A percentile compares a stretch with the other conserved stretches of the same genome.
Conservation (phyloP, 1,140 invertebrate genomes). For the Portunus trituberculatus region DNA sequence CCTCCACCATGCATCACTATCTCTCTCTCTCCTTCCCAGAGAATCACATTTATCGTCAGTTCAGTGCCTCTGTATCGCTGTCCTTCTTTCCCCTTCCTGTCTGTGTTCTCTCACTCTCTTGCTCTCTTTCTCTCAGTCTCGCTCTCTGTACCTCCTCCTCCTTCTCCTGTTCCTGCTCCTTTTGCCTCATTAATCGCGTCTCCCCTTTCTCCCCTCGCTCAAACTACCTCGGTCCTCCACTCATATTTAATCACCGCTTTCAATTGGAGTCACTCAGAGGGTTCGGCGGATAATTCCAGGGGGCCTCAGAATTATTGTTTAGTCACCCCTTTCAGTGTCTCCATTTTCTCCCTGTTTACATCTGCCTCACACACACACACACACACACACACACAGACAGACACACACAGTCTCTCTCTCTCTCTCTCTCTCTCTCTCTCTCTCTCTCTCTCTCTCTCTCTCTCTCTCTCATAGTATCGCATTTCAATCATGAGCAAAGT, state of each 20-base stretch:
- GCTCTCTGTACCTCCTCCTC: not conserved
- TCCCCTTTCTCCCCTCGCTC: not conserved
- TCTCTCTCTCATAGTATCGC: constrained; percentile 33
- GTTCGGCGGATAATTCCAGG: not conserved
- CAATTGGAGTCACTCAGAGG: constrained; percentile 1
- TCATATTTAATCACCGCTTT: constrained; percentile 23
- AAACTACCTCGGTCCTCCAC: constrained; percentile 18
- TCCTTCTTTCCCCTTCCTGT: not conserved
- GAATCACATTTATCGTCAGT: not conserved
- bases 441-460: constrained; percentile 43
- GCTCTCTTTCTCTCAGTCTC: constrained; percentile 12
- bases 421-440: constrained; percentile 47
- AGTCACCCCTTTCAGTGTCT: constrained; percentile 18
- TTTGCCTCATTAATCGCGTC: not conserved
- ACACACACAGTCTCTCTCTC: not conserved
- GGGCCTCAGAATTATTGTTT: constrained; percentile 13
- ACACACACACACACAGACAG: not conserved
- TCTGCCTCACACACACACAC: not conserved
- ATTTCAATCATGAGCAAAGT: constrained; percentile 23
- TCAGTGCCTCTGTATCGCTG: constrained; percentile 24
- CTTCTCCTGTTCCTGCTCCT: constrained; percentile 7
- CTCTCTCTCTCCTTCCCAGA: not conserved
- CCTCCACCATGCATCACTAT: not conserved
- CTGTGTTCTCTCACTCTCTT: not conserved
- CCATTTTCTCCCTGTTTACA: constrained; percentile 22